Evolutionary conservation across 2,797 vertebrate genomes (phyloP).

Genomic region (Pristis pectinata): DNA sequence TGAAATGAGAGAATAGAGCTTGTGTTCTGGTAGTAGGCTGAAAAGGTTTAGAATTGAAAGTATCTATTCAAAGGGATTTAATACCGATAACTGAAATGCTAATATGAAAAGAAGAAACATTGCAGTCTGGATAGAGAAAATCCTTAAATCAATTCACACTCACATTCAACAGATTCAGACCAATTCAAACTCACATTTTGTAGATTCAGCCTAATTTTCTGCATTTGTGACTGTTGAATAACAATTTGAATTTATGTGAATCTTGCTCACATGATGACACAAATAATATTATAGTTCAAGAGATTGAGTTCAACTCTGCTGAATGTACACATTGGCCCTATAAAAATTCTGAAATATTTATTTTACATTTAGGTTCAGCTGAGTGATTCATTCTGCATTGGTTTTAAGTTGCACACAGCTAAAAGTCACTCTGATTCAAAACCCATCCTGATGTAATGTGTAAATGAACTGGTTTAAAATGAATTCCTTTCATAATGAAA

Average conservation of each 20-base stretch:
- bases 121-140: neutral
- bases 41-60: neutral
- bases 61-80: neutral
- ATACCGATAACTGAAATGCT: neutral
- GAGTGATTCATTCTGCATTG: neutral
- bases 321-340: neutral
- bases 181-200: neutral
- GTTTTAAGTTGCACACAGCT: neutral
- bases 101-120: neutral
- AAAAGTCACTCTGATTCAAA: neutral
- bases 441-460: neutral
- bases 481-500: neutral
- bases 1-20: neutral
- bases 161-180: neutral
- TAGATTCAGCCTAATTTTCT: neutral
- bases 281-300: neutral
- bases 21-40: conserved; percentile 8
- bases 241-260: neutral
- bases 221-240: neutral
- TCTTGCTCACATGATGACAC: neutral
- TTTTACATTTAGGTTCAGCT: neutral
- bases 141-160: neutral
- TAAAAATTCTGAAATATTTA: neutral
- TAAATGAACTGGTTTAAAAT: neutral
- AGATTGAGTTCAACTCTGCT: neutral